Evolutionary conservation across 2,797 vertebrate species (phyloP).

Genomic region (Schizopygopsis pylzovi): DNA sequence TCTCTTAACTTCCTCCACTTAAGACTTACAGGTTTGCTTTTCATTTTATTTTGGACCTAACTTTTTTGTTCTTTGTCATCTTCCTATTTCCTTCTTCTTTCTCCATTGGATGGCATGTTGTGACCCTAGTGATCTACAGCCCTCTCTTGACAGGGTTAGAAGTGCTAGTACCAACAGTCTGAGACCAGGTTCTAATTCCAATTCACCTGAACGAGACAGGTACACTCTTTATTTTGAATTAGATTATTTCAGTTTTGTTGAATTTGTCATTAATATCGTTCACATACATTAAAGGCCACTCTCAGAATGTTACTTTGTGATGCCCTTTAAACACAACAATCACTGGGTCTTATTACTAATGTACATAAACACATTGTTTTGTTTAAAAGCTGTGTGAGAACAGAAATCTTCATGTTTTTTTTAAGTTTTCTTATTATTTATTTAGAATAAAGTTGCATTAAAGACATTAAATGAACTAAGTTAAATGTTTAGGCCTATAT

Average conservation of each 20-base stretch:
- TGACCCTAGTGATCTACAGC: constrained; percentile 97
- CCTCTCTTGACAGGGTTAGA: constrained; percentile 98
- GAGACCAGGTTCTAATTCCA: constrained; percentile 96
- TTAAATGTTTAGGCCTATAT: neutral
- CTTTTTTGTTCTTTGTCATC: constrained; percentile 71
- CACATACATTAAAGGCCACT: constrained; percentile 12
- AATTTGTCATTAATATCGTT: constrained; percentile 34
- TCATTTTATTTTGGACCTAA: constrained; percentile 75
- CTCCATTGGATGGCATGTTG: constrained; percentile 96
- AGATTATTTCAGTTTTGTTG: constrained; percentile 33
- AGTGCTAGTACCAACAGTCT: constrained; percentile 99
- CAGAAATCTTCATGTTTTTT: neutral
- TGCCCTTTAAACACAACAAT: neutral
- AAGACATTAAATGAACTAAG: neutral
- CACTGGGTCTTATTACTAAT: constrained; percentile 17
- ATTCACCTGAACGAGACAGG: constrained; percentile 98
- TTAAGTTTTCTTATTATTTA: neutral
- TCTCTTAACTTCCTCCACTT: constrained; percentile 32
- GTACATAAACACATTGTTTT: neutral
- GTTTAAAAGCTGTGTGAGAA: neutral
- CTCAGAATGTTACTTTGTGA: constrained; percentile 14
- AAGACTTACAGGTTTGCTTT: constrained; percentile 82
- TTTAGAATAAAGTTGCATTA: neutral
- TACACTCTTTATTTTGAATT: constrained; percentile 75
- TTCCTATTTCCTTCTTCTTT: constrained; percentile 75